Conservation (phyloP, 2,888 invertebrate species). For the Parnassius smintheus region DNA sequence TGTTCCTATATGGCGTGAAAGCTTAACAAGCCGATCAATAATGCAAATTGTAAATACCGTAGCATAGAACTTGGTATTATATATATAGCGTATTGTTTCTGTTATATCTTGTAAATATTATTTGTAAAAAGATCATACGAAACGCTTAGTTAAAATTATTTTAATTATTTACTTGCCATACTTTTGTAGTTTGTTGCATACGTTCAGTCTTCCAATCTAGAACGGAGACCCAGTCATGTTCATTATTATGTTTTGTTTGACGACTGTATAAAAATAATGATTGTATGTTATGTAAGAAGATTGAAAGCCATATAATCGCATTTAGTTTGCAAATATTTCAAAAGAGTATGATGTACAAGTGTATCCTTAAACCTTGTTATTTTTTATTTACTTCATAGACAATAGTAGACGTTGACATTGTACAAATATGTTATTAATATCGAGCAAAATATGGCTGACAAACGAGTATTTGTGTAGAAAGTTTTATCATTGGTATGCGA, state of each 20-base stretch:
- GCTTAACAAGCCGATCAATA: not conserved
- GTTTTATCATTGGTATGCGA: constrained; percentile 5
- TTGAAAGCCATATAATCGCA: constrained; percentile 12
- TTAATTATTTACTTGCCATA: constrained; percentile 77
- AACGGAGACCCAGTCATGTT: constrained; percentile 56
- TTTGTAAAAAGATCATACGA: constrained; percentile 70
- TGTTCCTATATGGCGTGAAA: constrained; percentile 10
- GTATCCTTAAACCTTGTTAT: not conserved
- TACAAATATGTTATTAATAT: not conserved
- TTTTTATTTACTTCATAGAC: not conserved
- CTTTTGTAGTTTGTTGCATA: constrained; percentile 64
- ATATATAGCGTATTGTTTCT: constrained; percentile 57
- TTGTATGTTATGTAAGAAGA: constrained; percentile 5
- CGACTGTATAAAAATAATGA: constrained; percentile 7
- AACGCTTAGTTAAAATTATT: constrained; percentile 71
- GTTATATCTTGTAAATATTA: constrained; percentile 74
- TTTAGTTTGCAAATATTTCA: constrained; percentile 4
- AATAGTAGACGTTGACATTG: no score
- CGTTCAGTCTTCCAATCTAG: constrained; percentile 69
- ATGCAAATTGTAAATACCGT: constrained; percentile 36
- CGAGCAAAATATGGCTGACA: constrained; percentile 6
- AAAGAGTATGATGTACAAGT: not conserved
- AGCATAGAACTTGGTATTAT: constrained; percentile 31
- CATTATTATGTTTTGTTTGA: constrained; percentile 35
- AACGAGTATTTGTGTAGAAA: not conserved